Evolutionary conservation across 2,797 vertebrate genomes (phyloP), one percentile per base, ranked within the genome.

Genomic region (Myotis planiceps): DNA sequence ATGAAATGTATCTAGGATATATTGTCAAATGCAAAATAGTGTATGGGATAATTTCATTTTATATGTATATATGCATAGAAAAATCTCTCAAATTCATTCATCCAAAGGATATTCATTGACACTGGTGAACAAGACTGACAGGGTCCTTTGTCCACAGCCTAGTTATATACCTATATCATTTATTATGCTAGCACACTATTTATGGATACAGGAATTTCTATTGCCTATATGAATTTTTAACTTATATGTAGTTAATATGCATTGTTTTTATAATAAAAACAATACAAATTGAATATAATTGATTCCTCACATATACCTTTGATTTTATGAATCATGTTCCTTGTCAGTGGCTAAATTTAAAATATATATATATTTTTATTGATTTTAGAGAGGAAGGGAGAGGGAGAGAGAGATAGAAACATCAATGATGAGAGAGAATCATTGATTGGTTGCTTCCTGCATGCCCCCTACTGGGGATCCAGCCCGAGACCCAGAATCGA

Each of bases 211-310:
- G 19, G 7, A 71, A 45, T 94, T 85, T 92, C 34, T 78, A 53
- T 88, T 83, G 29, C 10, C 29, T 49, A 80, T 78, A 78, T 45
- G 32, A 60, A 53, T 74, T 85, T 85, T 86, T 72, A 90, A 79
- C 68, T 86, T 95, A 79, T 83, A 29, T 69, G 34, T 53, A 75
- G 12, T 34, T 84, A 89, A 88, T 23, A 37, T 55, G 3, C 34
- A 63, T 32, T 75, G 23, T 27, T 90, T 97, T 90, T 60, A 63
- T 71, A 92, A 23, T 80, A 72, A 86, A 92, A 92, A 89, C 71
- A 82, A 51, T 82, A 66, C 74, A 76, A 90, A 79, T 65, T 72
- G 27, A 88, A 68, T 66, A 71, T 53, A 74, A 80, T 45, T 34
- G 9, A 7, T 78, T 81, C 15, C 53, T 81, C 1, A 55, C 51